Conservation (phyloP, 2,797 vertebrate species). For the Phrynocephalus vlangalii region DNA sequence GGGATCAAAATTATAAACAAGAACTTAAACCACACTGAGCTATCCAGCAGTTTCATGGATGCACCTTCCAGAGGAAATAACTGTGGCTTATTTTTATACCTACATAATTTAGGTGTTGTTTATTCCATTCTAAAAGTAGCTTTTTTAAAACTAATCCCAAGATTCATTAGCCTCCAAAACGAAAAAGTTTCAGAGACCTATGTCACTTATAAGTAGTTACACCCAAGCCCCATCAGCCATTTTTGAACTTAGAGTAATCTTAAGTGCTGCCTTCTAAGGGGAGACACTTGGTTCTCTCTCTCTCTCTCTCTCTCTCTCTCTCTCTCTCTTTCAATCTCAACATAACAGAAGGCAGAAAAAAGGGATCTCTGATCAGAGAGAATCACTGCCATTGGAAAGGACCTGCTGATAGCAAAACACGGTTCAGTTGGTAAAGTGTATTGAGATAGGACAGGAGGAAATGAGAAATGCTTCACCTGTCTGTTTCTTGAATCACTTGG, state of each 20-base stretch:
- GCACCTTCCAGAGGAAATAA: no score
- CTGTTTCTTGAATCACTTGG: constrained; percentile 70
- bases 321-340: constrained; percentile 53
- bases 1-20: no score
- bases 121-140: no score
- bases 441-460: constrained; percentile 75
- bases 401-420: constrained; percentile 55
- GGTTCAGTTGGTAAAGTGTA: constrained; percentile 68
- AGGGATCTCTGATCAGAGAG: constrained; percentile 68
- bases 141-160: no score
- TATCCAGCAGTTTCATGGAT: no score
- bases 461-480: constrained; percentile 75
- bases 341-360: constrained; percentile 51
- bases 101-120: no score
- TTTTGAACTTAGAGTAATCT: constrained; percentile 29
- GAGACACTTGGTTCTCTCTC: constrained; percentile 42
- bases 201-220: no score
- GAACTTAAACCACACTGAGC: no score
- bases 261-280: constrained; percentile 44
- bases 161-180: no score
- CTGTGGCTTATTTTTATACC: no score
- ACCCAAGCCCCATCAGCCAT: not conserved
- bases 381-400: constrained; percentile 41
- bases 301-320: constrained; percentile 53
- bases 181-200: no score